phyloP scores from a whole-genome alignment of 1,140 invertebrate genomes.

The Aporrectodea caliginosa region DNA sequence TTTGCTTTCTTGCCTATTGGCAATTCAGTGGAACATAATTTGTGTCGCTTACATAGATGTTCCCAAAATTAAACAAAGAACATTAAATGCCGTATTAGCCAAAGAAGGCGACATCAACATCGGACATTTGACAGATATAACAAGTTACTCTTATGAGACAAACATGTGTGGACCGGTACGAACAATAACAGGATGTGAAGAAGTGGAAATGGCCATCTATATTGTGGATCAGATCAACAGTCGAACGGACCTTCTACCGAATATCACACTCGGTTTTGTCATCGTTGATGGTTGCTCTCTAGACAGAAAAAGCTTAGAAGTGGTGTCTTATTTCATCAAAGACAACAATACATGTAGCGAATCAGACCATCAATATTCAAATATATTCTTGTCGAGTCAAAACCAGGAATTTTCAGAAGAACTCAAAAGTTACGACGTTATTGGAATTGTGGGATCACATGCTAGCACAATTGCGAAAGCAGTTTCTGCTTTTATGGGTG shows the following conservation, averaged over 20 bases:
- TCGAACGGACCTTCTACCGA: conserved; percentile 58
- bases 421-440: background rate
- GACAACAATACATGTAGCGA: conserved; percentile 52
- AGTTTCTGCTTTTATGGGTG: conserved; percentile 60
- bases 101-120: background rate
- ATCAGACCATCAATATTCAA: background rate
- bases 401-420: background rate
- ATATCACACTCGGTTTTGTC: conserved; percentile 65
- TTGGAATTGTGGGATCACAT: background rate
- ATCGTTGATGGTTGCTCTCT: conserved; percentile 72
- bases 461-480: conserved; percentile 64
- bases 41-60: too few species aligned
- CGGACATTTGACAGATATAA: background rate
- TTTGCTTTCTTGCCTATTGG: too few species aligned
- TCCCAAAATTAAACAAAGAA: too few species aligned
- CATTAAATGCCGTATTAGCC: background rate
- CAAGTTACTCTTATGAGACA: background rate
- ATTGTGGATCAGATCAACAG: conserved; percentile 63
- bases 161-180: background rate
- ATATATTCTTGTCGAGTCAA: too few species aligned
- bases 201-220: background rate
- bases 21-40: too few species aligned
- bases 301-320: conserved; percentile 66
- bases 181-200: background rate
- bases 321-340: conserved; percentile 33